phyloP scores from a whole-genome alignment of 1,140 invertebrate genomes.

The Euura lappo region DNA sequence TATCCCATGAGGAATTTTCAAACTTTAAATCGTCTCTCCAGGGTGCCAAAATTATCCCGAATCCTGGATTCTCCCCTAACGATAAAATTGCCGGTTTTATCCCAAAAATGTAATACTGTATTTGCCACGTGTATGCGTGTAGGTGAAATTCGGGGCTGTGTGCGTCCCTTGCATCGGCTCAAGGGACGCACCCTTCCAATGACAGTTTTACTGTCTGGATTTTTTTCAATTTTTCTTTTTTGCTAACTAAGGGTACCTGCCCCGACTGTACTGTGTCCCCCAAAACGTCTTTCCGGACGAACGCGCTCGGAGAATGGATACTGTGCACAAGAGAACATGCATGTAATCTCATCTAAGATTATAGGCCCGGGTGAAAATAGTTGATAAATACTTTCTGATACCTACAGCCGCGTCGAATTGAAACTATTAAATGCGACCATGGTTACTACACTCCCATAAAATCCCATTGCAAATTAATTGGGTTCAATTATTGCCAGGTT shows the following conservation, averaged over 20 bases:
- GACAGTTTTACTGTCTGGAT: slow-evolving; percentile 1
- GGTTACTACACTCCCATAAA: neutral
- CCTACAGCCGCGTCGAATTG: neutral
- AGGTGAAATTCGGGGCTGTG: neutral
- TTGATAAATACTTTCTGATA: slow-evolving; percentile 7
- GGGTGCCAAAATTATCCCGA: neutral
- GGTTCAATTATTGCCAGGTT: neutral
- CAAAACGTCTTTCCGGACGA: slow-evolving; percentile 50
- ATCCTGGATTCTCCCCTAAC: neutral
- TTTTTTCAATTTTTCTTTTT: neutral
- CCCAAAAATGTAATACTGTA: neutral
- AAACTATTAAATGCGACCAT: neutral
- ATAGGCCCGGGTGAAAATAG: slow-evolving; percentile 14
- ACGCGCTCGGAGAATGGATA: slow-evolving; percentile 54
- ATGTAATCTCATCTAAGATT: slow-evolving; percentile 7
- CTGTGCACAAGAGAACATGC: slow-evolving; percentile 7
- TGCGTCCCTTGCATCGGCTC: neutral
- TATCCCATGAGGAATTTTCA: neutral
- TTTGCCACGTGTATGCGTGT: neutral
- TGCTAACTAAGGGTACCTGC: slow-evolving; percentile 44
- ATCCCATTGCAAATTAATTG: neutral
- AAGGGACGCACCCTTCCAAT: neutral
- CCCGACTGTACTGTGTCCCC: slow-evolving; percentile 36
- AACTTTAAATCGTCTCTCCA: neutral
- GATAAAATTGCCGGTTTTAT: slow-evolving; percentile 2